Percentiles rank a stretch among this genome's conserved stretches.
These are phyloP conservation scores for Psylliodes chrysocephalus DNA, from an alignment of 2,888 invertebrate genomes.

Conservation along the genomic window DNA sequence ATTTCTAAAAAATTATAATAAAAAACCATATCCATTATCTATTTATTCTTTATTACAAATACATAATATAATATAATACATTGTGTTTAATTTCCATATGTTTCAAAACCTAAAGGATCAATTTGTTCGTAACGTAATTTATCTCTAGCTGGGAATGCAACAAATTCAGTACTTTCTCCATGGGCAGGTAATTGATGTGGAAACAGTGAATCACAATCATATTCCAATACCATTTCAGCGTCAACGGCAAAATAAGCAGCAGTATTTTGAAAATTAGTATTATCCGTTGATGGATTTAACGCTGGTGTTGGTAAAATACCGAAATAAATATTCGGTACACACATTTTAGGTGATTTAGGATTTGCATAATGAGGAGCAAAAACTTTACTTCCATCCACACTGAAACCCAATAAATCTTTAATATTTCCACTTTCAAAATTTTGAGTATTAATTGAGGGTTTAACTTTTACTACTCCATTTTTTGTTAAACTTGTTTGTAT, in stretches of 20 bases:
- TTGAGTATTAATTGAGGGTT: background rate
- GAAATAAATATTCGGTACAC: background rate
- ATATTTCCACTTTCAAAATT: background rate
- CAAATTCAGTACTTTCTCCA: background rate
- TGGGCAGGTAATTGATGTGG: background rate
- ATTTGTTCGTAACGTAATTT: background rate
- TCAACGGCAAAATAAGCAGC: background rate
- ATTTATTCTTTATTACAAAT: conserved; percentile 1
- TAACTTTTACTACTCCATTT: background rate
- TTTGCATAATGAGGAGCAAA: background rate
- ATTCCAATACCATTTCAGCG: background rate
- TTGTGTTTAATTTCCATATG: conserved; percentile 5
- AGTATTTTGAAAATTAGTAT: background rate
- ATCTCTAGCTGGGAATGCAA: background rate
- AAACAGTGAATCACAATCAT: background rate
- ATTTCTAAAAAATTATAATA: conserved; percentile 5
- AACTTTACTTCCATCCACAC: background rate
- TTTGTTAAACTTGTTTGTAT: background rate
- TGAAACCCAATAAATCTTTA: background rate
- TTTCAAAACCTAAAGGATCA: background rate
- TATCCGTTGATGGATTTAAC: background rate
- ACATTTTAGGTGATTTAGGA: background rate
- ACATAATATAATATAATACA: conserved; percentile 15
- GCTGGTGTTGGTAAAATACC: background rate
- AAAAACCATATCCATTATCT: conserved; percentile 8